Base-by-base conservation (phyloP, 2,888 invertebrate genomes). In the Lasioglossum morio region DNA sequence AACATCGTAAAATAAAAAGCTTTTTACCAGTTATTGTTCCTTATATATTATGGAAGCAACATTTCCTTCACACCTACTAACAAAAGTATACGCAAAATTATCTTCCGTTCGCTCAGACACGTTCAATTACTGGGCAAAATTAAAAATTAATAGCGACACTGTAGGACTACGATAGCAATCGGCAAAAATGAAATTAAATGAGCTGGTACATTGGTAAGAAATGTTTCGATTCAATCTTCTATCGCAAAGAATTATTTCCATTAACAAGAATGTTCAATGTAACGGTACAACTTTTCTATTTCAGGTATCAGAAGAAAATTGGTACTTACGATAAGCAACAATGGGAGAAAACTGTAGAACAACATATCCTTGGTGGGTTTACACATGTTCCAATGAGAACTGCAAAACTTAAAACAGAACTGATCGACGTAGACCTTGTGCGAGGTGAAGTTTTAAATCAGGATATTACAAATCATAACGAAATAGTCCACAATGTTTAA, bases 281-380 rank as follows among this genome's bases (percentile, higher is more conserved):
- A 34, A 73, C 69, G 16, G 16, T 10, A 37, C 53, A 23, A 83
- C 60, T 53, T 46, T 76, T 43, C 43, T 81, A 48, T 92, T 93
- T 27, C 90, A 98, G 98, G 98, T 98, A 98, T 96, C 98, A 98
- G 95, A 98, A 98, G 95, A 98, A 99, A 96, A 99, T 99, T 95
- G 99, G 99, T 94, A 98, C 98, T 43, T 99, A 99, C 96, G 99
- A 99, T 96, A 99, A 99, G 95, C 98, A 99, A 94, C 97, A 98
- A 97, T 99, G 99, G 99, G 99, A 99, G 95, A 98, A 98, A 91
- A 98, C 98, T 92, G 98, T 99, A 90, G 99, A 99, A 94, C 98
- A 98, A 95, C 97, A 98, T 93, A 98, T 99, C 92, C 96, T 98
- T 79, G 97, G 98, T 96, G 98, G 98, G 90, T 97, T 98, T 79